Conservation (phyloP, 2,797 vertebrate genomes). For the Liparis tanakae region DNA sequence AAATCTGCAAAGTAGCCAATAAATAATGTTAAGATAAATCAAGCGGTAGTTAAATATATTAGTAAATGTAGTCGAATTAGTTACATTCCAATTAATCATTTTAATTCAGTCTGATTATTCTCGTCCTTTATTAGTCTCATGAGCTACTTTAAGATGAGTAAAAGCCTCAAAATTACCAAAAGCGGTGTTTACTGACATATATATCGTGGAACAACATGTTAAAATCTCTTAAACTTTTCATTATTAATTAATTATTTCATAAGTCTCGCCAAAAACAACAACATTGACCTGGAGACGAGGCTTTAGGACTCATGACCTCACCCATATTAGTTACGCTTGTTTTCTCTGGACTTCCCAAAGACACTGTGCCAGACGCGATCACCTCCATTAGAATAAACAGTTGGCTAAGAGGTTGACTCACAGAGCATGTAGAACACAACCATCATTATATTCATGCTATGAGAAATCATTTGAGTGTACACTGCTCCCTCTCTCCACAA, state of each 20-base stretch:
- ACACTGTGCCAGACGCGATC: not conserved
- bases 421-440: not conserved
- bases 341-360: not conserved
- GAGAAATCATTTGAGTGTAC: too few species aligned
- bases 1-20: not conserved
- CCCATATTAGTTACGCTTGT: not conserved
- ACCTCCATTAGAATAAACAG: not conserved
- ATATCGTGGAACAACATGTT: too few species aligned
- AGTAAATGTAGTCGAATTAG: not conserved
- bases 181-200: not conserved
- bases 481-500: constrained; percentile 49
- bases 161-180: not conserved
- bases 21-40: not conserved
- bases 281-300: not conserved
- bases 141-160: not conserved
- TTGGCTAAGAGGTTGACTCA: not conserved
- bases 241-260: not conserved
- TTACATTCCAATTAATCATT: not conserved
- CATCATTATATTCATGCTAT: not conserved
- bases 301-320: not conserved
- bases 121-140: not conserved
- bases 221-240: too few species aligned
- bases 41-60: not conserved
- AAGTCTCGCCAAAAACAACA: not conserved
- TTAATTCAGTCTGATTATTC: not conserved